These are phyloP conservation scores for Argya squamiceps DNA, from an alignment of 2,797 vertebrate species.

Conservation along the genomic window DNA sequence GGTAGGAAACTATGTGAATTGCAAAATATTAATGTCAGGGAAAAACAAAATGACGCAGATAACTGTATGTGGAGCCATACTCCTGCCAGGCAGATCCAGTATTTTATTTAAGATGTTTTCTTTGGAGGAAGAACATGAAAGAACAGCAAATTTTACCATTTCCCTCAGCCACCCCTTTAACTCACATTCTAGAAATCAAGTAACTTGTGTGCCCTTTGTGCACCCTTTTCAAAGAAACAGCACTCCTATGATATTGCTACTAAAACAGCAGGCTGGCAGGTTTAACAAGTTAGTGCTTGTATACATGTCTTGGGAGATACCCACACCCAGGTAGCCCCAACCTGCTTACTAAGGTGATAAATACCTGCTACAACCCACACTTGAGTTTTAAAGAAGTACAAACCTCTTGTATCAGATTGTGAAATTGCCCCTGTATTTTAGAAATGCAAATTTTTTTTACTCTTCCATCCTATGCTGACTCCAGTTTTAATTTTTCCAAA, in stretches of 20 bases:
- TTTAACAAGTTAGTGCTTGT: conserved; percentile 44
- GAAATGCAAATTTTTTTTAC: background rate
- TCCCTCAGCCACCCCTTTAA: background rate
- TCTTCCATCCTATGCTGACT: background rate
- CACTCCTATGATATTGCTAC: conserved; percentile 52
- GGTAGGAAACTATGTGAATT: conserved; percentile 42
- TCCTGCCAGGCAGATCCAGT: background rate
- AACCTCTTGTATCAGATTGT: background rate
- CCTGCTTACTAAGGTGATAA: conserved; percentile 40
- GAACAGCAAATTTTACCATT: conserved; percentile 1
- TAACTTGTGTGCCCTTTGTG: conserved; percentile 15
- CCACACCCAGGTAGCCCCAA: conserved; percentile 57
- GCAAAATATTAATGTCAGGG: conserved; percentile 37
- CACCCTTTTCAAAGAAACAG: conserved; percentile 42
- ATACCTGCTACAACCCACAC: conserved; percentile 50
- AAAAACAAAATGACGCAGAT: conserved; percentile 27
- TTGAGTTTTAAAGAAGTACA: conserved; percentile 7
- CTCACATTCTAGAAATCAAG: conserved; percentile 25
- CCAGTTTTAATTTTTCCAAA: background rate
- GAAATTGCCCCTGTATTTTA: background rate
- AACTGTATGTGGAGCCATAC: conserved; percentile 5
- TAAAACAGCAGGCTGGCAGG: conserved; percentile 52
- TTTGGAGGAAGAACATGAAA: conserved; percentile 28
- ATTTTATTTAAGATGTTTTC: conserved; percentile 37
- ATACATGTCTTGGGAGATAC: conserved; percentile 25